phyloP scores from a whole-genome alignment of 2,797 vertebrate genomes.

The Gymnodraco acuticeps region DNA sequence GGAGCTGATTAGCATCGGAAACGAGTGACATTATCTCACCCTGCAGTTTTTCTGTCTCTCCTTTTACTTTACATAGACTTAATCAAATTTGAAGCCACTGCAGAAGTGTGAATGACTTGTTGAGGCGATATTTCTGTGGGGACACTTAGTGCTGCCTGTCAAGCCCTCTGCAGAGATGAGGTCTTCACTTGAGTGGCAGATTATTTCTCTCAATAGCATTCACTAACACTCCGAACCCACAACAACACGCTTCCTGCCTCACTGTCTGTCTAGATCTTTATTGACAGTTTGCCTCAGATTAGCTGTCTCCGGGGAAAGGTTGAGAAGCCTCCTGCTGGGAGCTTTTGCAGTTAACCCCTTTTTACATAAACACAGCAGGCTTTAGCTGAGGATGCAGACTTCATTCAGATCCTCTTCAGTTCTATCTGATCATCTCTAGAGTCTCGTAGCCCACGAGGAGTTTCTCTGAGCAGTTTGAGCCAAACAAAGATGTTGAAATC shows the following conservation, averaged over 20 bases:
- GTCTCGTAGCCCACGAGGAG: neutral
- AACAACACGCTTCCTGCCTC: slow-evolving; percentile 28
- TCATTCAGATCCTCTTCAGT: neutral
- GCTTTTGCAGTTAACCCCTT: slow-evolving; percentile 11
- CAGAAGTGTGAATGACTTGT: slow-evolving; percentile 24
- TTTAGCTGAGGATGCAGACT: neutral
- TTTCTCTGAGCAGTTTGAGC: neutral
- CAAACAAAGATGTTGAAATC: neutral
- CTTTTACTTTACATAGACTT: neutral
- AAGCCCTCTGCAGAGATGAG: slow-evolving; percentile 44
- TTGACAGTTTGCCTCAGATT: slow-evolving; percentile 44
- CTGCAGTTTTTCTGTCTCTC: neutral
- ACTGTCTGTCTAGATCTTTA: slow-evolving; percentile 36
- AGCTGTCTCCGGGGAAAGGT: slow-evolving; percentile 31
- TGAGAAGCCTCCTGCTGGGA: slow-evolving; percentile 17
- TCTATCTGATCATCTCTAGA: neutral
- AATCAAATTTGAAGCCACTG: slow-evolving; percentile 14
- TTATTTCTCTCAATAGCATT: slow-evolving; percentile 41
- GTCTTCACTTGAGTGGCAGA: slow-evolving; percentile 43
- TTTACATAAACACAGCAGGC: neutral
- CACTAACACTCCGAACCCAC: slow-evolving; percentile 36
- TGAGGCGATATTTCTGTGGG: slow-evolving; percentile 11
- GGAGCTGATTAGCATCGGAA: slow-evolving; percentile 61
- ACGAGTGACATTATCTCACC: slow-evolving; percentile 48
- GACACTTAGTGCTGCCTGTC: slow-evolving; percentile 46